phyloP scores from a whole-genome alignment of 2,888 invertebrate species.

The Sminthurinus aureus region DNA sequence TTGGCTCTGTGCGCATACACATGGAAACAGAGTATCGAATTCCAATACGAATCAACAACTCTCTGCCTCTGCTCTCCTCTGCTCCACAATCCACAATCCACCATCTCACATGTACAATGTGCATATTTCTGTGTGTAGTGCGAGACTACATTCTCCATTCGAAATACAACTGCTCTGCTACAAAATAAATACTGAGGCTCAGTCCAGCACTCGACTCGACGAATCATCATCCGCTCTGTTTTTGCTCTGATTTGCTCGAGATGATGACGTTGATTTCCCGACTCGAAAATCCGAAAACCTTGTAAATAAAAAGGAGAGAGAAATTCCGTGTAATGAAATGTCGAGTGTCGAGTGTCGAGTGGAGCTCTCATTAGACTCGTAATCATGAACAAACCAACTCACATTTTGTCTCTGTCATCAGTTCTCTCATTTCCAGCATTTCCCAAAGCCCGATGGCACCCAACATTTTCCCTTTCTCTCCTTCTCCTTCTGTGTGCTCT shows the following conservation, averaged over 20 bases:
- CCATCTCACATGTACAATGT: no score
- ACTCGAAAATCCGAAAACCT: no score
- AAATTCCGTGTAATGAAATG: constrained; percentile 4
- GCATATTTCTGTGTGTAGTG: no score
- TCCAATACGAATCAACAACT: constrained; percentile 52
- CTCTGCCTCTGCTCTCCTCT: constrained; percentile 32
- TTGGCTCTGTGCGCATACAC: constrained; percentile 53
- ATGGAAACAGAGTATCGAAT: constrained; percentile 46
- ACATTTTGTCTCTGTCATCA: constrained; percentile 21
- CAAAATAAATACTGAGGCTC: no score
- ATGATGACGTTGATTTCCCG: constrained; percentile 46
- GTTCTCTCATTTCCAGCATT: not conserved
- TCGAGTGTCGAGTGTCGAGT: constrained; percentile 25
- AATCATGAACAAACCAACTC: constrained; percentile 32
- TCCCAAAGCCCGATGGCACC: not conserved
- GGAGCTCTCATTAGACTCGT: not conserved
- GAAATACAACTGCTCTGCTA: no score
- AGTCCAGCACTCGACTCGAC: no score
- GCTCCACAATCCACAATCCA: no score
- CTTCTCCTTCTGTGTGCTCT: not conserved
- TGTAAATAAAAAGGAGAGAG: not conserved
- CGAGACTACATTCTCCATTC: no score
- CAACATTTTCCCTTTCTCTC: not conserved
- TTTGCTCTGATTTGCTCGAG: constrained; percentile 43
- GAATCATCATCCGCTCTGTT: not conserved